Percentiles rank a stretch among this genome's conserved stretches.
Evolutionary conservation across 2,888 invertebrate species (phyloP).

Genomic region (Syrista parreyssii): DNA sequence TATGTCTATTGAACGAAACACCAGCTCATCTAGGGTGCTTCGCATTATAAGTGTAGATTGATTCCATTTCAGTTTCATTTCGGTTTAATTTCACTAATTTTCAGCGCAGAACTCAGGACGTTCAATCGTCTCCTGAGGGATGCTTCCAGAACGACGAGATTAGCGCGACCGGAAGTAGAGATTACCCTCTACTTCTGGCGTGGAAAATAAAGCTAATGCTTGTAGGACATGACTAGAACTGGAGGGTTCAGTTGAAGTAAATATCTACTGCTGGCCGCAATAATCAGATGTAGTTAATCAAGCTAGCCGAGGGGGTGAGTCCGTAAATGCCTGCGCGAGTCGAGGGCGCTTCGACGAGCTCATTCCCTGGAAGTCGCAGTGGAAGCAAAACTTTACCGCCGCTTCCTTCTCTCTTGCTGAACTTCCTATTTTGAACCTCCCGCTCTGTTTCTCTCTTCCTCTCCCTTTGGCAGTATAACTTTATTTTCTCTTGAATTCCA

Average conservation of each 20-base stretch:
- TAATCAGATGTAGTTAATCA: conserved; percentile 51
- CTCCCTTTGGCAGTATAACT: background rate
- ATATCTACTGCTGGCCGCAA: conserved; percentile 48
- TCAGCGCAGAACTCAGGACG: background rate
- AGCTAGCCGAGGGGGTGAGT: conserved; percentile 1
- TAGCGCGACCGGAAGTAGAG: background rate
- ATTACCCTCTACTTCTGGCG: conserved; percentile 17
- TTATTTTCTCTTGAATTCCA: background rate
- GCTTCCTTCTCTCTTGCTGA: background rate
- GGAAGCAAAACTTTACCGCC: background rate
- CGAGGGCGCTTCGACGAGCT: conserved; percentile 3
- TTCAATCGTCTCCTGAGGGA: background rate
- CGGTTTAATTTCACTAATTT: background rate
- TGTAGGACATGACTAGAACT: conserved; percentile 27
- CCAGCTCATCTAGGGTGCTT: no score
- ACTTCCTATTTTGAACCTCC: background rate
- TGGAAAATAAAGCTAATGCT: conserved; percentile 4
- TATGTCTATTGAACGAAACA: no score
- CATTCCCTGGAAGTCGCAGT: conserved; percentile 14
- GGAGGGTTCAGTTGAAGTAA: conserved; percentile 42
- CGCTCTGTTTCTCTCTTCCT: no score
- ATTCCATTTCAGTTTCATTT: background rate
- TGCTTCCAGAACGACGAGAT: background rate
- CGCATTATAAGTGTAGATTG: no score
- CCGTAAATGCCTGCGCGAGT: background rate